Conservation (phyloP, 2,888 invertebrate species). For the Boloria euphrosyne region DNA sequence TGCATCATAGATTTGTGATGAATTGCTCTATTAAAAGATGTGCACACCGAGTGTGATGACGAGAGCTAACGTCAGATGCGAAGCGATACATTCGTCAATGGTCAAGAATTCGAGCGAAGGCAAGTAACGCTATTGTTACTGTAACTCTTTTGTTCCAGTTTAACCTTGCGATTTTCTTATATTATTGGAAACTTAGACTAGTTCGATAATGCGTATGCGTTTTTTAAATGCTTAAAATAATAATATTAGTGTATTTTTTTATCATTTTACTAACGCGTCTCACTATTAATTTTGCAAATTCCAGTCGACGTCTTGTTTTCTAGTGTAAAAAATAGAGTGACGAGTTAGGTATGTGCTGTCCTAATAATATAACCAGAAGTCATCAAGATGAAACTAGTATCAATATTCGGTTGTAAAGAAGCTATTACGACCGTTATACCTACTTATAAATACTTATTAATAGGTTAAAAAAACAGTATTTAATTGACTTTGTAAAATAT, state of each 20-base stretch:
- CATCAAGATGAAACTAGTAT: constrained; percentile 15
- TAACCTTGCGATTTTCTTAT: neutral
- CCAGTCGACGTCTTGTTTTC: neutral
- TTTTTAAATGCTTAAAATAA: too few relatives aligned
- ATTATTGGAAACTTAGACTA: neutral
- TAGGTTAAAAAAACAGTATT: too few relatives aligned
- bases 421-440: neutral
- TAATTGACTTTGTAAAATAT: too few relatives aligned
- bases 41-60: constrained; percentile 19
- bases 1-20: constrained; percentile 28
- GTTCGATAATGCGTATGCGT: neutral
- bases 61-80: constrained; percentile 28
- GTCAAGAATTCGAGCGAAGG: constrained; percentile 29
- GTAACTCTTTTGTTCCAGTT: constrained; percentile 6
- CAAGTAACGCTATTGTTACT: constrained; percentile 25
- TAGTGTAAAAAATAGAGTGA: neutral
- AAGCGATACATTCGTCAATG: constrained; percentile 24
- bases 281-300: neutral
- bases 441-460: too few relatives aligned
- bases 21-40: constrained; percentile 35
- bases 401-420: constrained; percentile 13
- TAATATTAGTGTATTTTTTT: too few relatives aligned
- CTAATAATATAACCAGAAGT: constrained; percentile 11
- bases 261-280: neutral
- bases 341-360: neutral